Base-by-base conservation (phyloP, 2,797 vertebrate genomes). In the Gymnothorax javanicus region DNA sequence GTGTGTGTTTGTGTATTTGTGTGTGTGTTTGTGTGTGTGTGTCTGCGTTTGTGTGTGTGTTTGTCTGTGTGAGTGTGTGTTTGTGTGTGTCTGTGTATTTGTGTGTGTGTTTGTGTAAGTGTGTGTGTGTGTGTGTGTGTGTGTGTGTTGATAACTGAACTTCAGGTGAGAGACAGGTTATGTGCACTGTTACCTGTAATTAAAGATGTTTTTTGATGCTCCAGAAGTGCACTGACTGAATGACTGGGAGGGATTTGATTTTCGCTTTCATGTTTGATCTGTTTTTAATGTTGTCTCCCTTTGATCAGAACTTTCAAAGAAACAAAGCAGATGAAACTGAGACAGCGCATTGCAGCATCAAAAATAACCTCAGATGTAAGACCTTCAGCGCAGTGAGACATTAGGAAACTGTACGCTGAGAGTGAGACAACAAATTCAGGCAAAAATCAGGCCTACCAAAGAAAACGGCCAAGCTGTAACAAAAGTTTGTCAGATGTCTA, bases 61-160 rank as follows among this genome's bases (percentile, higher is more conserved):
- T 1, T 43, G 2, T 43, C 1, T 43, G 33, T 43, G 33, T 43
- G 33, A 43, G 33, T 43, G 33, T 43, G 33, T 43, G 33, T 2
- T 1, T 43, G 33, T 1, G 33, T 43, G 33, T 82, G 62, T 86
- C 56, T 15, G 77, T 83, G 84, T 58, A 43, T 85, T 7, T 54
- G 84, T 84, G 12, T 43, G 33, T 43, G 2, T 27, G 50, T 7
- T 69, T 83, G 87, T 86, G 60, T 85, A 25, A 62, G 83, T 82
- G 64, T 87, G 82, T 57, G 71, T 73, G 86, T 86, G 12, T 50
- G 60, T 75, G 81, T 87, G 79, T 85, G 67, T 11, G 11, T 43
- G 8, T 17, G 9, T 85, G 84, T 88, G 33, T 43, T 43, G 33
- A 43, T 43, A 43, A 43, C 33, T 43, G 33, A 43, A 43, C 33